A percentile compares a stretch with the other conserved stretches of the same genome.
Evolutionary conservation across 1,140 invertebrate genomes (phyloP).

Genomic region (Muscidifurax raptorellus): DNA sequence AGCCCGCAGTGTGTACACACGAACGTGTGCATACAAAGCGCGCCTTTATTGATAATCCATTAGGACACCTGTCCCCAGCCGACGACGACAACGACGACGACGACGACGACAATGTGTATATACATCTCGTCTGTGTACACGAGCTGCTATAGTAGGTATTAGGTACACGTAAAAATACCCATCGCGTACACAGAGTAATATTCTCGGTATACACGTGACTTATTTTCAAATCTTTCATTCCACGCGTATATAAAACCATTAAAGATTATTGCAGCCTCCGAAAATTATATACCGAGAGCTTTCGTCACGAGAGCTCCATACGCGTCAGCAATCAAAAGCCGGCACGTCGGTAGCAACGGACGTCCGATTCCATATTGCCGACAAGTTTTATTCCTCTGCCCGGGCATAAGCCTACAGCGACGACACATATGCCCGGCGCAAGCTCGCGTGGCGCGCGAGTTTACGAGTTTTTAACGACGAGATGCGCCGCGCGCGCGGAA

Average conservation of each 20-base stretch:
- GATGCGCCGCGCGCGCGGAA: conserved; percentile 23
- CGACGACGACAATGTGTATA: conserved; percentile 43
- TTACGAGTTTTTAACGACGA: conserved; percentile 52
- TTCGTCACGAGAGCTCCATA: no score
- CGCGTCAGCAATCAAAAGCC: background rate
- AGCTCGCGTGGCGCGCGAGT: conserved; percentile 5
- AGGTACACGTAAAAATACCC: no score
- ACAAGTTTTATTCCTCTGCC: conserved; percentile 39
- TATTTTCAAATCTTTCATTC: no score
- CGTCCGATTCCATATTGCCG: conserved; percentile 40
- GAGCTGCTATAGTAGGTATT: no score
- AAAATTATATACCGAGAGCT: no score
- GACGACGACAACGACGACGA: conserved; percentile 44
- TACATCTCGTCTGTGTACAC: background rate
- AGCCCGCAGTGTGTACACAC: conserved; percentile 20
- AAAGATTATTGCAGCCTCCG: no score
- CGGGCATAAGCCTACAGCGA: background rate
- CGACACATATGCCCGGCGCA: conserved; percentile 42
- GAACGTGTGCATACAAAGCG: conserved; percentile 55
- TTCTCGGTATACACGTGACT: no score
- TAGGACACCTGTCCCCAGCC: conserved; percentile 58
- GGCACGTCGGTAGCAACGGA: background rate
- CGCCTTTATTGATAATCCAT: conserved; percentile 68
- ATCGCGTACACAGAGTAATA: no score
- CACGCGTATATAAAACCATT: no score